Percentiles rank a stretch among this genome's conserved stretches.
phyloP scores from a whole-genome alignment of 2,888 invertebrate species.

The Mongoloraphidia duomilia region DNA sequence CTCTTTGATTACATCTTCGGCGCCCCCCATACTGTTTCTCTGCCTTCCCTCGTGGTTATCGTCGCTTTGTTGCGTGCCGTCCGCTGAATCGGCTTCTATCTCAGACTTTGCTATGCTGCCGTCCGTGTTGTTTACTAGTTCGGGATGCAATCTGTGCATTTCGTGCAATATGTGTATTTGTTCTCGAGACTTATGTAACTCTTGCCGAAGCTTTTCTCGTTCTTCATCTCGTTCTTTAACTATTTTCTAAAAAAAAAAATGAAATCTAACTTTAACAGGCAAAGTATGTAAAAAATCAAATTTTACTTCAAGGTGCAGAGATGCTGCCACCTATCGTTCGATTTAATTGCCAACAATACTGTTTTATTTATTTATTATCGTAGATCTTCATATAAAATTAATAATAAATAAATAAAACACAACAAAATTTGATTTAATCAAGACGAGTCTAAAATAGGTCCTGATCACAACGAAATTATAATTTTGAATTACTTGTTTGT shows the following conservation, averaged over 20 bases:
- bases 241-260: slow-evolving; percentile 39
- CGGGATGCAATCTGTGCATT: slow-evolving; percentile 2
- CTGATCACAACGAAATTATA: too few species aligned
- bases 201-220: slow-evolving; percentile 53
- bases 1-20: neutral
- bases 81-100: neutral
- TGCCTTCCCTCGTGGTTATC: too few species aligned
- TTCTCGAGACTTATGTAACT: slow-evolving; percentile 56
- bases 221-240: slow-evolving; percentile 64
- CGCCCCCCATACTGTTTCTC: neutral
- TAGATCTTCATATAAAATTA: too few species aligned
- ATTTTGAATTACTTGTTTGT: too few species aligned
- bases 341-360: too few species aligned
- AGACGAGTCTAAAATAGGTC: too few species aligned
- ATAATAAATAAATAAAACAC: too few species aligned
- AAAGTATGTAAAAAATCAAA: neutral
- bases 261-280: slow-evolving; percentile 1
- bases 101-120: neutral
- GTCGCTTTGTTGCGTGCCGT: neutral
- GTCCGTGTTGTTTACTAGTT: neutral
- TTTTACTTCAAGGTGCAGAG: too few species aligned
- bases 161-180: slow-evolving; percentile 48
- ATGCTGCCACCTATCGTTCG: too few species aligned
- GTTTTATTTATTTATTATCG: slow-evolving; percentile 3
- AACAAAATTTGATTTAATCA: too few species aligned